phyloP scores from a whole-genome alignment of 2,113 vertebrate species.

The Ivindomyrus marchei region DNA sequence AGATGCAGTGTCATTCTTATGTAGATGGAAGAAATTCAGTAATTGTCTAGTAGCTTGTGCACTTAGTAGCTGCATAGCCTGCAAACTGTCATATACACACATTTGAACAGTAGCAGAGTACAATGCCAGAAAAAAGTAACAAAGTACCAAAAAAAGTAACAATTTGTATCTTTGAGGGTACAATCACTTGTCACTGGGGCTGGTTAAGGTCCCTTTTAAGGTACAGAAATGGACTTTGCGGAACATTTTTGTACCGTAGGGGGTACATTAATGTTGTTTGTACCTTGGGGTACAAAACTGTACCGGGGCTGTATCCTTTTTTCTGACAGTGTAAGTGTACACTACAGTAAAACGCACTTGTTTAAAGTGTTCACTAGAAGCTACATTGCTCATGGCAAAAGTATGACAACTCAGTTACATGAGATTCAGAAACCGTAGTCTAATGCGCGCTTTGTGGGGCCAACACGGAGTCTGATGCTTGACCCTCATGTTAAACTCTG shows the following conservation, averaged over 20 bases:
- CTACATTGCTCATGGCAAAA: neutral
- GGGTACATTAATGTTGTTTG: neutral
- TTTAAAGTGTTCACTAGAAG: neutral
- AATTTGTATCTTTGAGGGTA: neutral
- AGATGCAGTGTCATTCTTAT: neutral
- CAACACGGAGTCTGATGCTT: neutral
- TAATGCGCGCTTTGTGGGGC: neutral
- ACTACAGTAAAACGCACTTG: neutral
- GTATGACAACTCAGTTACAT: neutral
- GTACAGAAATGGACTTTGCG: neutral
- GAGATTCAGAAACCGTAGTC: neutral
- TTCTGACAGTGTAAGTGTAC: neutral
- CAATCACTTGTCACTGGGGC: neutral
- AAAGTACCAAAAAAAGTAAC: neutral
- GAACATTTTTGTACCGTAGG: neutral
- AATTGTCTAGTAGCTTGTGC: neutral
- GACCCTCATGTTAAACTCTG: neutral
- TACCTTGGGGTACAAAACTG: neutral
- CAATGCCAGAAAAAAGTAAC: neutral
- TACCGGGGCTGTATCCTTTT: neutral
- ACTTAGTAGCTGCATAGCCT: neutral
- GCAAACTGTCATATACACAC: neutral
- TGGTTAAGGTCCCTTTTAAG: neutral
- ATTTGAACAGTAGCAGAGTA: neutral
- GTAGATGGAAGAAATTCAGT: neutral